Base-by-base conservation (phyloP, 2,888 invertebrate genomes). In the Pseudolycoriella hygida region DNA sequence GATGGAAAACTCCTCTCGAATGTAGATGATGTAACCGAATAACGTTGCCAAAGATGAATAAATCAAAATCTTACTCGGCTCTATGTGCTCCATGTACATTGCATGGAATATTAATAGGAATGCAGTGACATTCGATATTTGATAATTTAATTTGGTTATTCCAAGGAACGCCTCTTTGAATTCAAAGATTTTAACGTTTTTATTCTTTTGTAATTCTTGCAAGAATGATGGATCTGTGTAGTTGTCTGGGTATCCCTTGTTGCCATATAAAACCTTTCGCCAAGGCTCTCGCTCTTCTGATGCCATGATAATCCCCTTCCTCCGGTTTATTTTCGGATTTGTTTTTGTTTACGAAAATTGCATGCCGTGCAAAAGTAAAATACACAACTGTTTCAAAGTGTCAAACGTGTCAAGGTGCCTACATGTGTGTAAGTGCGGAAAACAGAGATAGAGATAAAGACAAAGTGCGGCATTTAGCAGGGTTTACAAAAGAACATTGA, bases 231-330 rank as follows among this genome's bases (percentile, higher is more conserved):
- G 70, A 59, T 92, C 88, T 0, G 92, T 92, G 58, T 93, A 90
- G 62, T 94, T 93, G 62, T 96, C 96, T 0, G 90, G 84, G 50
- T 83, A 84, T 17, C 77, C 81, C 47, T 83, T 76, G 57, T 87
- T 82, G 60, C 86, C 84, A 57, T 93, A 96, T 15, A 96, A 67
- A 56, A 89, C 85, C 67, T 93, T 94, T 52, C 75, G 74, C 93
- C 94, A 93, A 1, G 69, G 67, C 54, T 8, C 12, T 14, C 34
- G 34, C 11, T 34, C 15, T 34, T 34, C 25, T 25, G 25, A 25
- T 25, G 25, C 25, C 25, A 25, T 25, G 25, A 6, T 25, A n/a
- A n/a, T n/a, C n/a, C n/a, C n/a, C n/a, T n/a, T n/a, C n/a, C n/a
- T n/a, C n/a, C n/a, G n/a, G n/a, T n/a, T n/a, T n/a, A n/a, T n/a